Percentiles rank a stretch among this genome's conserved stretches.
Evolutionary conservation across 2,797 vertebrate species (phyloP).

Genomic region (Hemibagrus guttatus): DNA sequence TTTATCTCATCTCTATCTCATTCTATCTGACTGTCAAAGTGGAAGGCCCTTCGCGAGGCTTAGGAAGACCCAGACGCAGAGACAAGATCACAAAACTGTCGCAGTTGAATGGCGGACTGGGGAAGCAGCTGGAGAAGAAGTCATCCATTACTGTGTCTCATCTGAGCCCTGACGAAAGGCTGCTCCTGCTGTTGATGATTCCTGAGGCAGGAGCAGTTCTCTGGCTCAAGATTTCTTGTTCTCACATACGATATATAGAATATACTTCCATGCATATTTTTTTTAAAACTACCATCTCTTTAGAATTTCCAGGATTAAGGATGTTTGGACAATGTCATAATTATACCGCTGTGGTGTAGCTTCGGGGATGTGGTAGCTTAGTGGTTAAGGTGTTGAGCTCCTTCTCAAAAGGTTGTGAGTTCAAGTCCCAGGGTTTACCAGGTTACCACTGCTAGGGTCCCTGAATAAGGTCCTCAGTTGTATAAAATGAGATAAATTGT

Average conservation of each 20-base stretch:
- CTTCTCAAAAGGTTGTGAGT: too few species aligned
- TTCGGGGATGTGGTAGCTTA: too few species aligned
- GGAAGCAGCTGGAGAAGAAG: constrained; percentile 53
- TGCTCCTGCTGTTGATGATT: constrained; percentile 22
- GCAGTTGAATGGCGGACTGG: constrained; percentile 49
- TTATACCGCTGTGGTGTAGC: not conserved
- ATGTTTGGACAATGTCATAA: not conserved
- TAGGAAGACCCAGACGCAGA: not conserved
- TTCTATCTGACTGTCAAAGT: not conserved
- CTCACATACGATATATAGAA: not conserved
- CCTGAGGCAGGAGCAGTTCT: constrained; percentile 2
- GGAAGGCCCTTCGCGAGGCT: not conserved
- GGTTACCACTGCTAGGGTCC: too few species aligned
- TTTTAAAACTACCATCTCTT: not conserved
- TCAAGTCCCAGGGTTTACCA: too few species aligned
- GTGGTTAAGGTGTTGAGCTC: too few species aligned
- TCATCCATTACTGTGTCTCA: constrained; percentile 46
- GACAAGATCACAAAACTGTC: constrained; percentile 39
- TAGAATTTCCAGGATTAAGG: not conserved
- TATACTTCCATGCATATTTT: not conserved
- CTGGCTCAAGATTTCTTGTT: not conserved
- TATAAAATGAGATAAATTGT: too few species aligned
- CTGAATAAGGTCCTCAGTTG: too few species aligned
- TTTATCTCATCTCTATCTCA: constrained; percentile 22
- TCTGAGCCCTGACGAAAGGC: constrained; percentile 45